Evolutionary conservation across 2,113 vertebrate genomes (phyloP).

Genomic region (Sula dactylatra): DNA sequence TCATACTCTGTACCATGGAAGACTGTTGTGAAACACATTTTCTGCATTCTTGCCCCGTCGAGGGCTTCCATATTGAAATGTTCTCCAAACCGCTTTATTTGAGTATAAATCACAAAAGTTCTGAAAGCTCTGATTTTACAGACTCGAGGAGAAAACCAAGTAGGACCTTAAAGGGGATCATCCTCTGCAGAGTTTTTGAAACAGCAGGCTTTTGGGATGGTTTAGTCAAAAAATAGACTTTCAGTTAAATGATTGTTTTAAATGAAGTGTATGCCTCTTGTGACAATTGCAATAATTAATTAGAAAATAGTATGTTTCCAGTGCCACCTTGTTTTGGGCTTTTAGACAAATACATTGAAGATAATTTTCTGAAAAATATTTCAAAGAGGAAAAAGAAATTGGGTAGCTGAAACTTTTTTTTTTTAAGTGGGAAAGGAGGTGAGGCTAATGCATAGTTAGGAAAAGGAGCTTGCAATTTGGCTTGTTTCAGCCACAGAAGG

Average conservation of each 20-base stretch:
- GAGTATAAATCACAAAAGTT: conserved; percentile 7
- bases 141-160: background rate
- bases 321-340: background rate
- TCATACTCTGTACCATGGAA: conserved; percentile 44
- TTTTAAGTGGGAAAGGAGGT: background rate
- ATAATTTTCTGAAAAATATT: background rate
- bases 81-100: background rate
- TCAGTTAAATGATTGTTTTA: background rate
- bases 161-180: background rate
- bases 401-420: background rate
- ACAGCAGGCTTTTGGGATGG: background rate
- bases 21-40: conserved; percentile 56
- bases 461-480: background rate
- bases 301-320: background rate
- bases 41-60: conserved; percentile 32
- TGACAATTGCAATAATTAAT: background rate
- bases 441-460: background rate
- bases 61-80: conserved; percentile 55
- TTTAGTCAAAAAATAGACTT: background rate
- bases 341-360: background rate
- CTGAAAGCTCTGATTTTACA: conserved; percentile 34
- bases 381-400: background rate
- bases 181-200: background rate
- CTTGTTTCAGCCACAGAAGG: background rate
- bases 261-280: background rate